phyloP scores from a whole-genome alignment of 23 tunicate genomes.

The Diplosoma virens region DNA sequence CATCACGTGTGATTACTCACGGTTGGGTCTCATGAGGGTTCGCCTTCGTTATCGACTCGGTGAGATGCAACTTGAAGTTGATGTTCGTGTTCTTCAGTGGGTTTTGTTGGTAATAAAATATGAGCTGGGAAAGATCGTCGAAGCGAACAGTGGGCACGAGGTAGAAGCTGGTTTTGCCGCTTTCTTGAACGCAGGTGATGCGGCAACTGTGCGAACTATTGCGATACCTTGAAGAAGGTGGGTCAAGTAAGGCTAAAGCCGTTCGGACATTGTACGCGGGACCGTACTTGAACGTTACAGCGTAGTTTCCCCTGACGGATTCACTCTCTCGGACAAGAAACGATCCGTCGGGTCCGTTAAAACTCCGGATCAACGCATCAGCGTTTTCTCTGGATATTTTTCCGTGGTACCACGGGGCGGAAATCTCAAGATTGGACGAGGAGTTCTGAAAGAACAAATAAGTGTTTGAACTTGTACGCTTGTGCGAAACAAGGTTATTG shows the following conservation, averaged over 20 bases:
- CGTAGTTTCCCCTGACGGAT: slow-evolving; percentile 49
- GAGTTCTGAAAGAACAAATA: no score
- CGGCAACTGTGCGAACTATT: slow-evolving; percentile 65
- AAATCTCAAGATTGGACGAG: no score
- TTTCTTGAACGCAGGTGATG: slow-evolving; percentile 19
- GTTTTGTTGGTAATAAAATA: slow-evolving; percentile 58
- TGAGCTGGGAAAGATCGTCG: slow-evolving; percentile 66
- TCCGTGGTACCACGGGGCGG: slow-evolving; percentile 97
- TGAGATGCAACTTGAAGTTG: slow-evolving; percentile 44
- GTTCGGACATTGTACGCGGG: no score
- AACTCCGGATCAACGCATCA: slow-evolving; percentile 26
- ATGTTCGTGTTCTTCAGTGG: slow-evolving; percentile 52
- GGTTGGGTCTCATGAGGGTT: slow-evolving; percentile 68
- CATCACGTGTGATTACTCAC: slow-evolving; percentile 53
- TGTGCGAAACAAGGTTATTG: no score
- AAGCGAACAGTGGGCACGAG: slow-evolving; percentile 33
- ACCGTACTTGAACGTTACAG: slow-evolving; percentile 69
- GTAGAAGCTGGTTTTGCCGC: slow-evolving; percentile 37
- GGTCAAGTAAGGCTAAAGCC: neutral
- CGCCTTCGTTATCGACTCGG: slow-evolving; percentile 79
- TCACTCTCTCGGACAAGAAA: slow-evolving; percentile 78
- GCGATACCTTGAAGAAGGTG: slow-evolving; percentile 36
- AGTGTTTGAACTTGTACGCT: no score
- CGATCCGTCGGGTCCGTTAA: slow-evolving; percentile 58
- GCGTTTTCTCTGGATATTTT: slow-evolving; percentile 35